Evolutionary conservation across 2,888 invertebrate genomes (phyloP).

Genomic region (Lypha dubia): DNA sequence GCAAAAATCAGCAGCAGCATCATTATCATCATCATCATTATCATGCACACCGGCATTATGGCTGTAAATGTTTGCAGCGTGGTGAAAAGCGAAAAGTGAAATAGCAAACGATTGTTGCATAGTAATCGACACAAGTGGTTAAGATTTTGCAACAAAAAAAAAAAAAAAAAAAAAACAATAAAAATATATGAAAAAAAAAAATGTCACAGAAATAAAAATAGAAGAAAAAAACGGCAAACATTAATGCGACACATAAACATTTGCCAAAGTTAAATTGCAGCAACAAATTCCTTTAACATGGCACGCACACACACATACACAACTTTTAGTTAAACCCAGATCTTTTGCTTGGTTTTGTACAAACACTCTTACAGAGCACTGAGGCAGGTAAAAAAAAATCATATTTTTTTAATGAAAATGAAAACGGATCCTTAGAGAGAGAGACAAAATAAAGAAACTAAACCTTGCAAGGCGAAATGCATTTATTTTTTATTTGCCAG

Average conservation of each 20-base stretch:
- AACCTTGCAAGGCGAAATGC: slow-evolving; percentile 46
- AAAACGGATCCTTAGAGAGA: slow-evolving; percentile 57
- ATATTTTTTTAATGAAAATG: slow-evolving; percentile 42
- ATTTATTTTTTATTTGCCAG: slow-evolving; percentile 41
- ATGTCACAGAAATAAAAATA: neutral
- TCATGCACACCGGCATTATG: slow-evolving; percentile 38
- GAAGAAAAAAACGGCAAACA: slow-evolving; percentile 39
- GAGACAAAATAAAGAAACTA: neutral
- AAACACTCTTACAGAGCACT: slow-evolving; percentile 5
- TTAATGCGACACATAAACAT: slow-evolving; percentile 64
- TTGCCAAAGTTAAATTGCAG: slow-evolving; percentile 45
- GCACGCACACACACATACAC: slow-evolving; percentile 22
- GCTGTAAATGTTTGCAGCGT: slow-evolving; percentile 53
- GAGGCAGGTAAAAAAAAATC: neutral
- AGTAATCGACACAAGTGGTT: slow-evolving; percentile 67
- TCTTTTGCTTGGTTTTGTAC: slow-evolving; percentile 23
- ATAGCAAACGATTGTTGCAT: slow-evolving; percentile 68
- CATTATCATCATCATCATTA: slow-evolving; percentile 6
- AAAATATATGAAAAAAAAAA: slow-evolving; percentile 14
- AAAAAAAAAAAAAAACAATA: neutral
- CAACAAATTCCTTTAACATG: slow-evolving; percentile 40
- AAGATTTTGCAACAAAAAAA: slow-evolving; percentile 25
- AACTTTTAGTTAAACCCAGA: slow-evolving; percentile 34
- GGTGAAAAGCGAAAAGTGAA: slow-evolving; percentile 58
- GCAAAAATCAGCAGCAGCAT: slow-evolving; percentile 61